Evolutionary conservation across 2,888 invertebrate genomes (phyloP).

Genomic region (Tryphoninae sp.): DNA sequence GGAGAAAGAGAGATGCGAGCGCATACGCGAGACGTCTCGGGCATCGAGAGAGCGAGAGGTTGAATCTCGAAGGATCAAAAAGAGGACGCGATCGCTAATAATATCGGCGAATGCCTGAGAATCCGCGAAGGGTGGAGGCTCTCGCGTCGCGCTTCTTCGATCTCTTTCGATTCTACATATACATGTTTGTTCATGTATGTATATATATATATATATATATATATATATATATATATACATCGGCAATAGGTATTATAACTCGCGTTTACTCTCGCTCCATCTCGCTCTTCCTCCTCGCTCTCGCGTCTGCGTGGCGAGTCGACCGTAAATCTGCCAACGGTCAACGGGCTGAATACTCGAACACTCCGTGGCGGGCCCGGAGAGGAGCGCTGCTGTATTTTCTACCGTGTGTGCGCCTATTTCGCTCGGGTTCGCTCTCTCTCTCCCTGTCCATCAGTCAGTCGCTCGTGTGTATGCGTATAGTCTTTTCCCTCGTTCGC

Average conservation of each 20-base stretch:
- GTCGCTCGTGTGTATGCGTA: conserved; percentile 47
- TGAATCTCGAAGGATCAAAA: conserved; percentile 74
- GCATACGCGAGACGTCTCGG: background rate
- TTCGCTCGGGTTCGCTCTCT: conserved; percentile 44
- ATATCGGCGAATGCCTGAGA: conserved; percentile 79
- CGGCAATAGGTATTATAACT: conserved; percentile 43
- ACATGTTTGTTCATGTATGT: conserved; percentile 10
- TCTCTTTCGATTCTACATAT: conserved; percentile 40
- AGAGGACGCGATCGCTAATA: conserved; percentile 79
- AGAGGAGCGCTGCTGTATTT: conserved; percentile 50
- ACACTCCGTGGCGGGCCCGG: conserved; percentile 66
- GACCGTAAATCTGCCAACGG: conserved; percentile 79
- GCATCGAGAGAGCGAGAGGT: conserved; percentile 26
- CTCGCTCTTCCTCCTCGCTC: conserved; percentile 66
- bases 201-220: conserved; percentile 23
- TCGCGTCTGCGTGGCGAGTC: conserved; percentile 78
- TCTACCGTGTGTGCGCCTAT: conserved; percentile 66
- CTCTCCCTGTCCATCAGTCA: conserved; percentile 59
- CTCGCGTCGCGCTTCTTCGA: conserved; percentile 51
- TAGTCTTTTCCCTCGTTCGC: conserved; percentile 59
- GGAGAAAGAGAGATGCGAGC: conserved; percentile 53
- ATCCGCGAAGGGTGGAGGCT: conserved; percentile 75
- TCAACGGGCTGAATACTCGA: conserved; percentile 76
- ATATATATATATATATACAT: conserved; percentile 20
- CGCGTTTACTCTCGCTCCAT: conserved; percentile 51